phyloP scores from a whole-genome alignment of 1,140 invertebrate genomes.

The Streblospio benedicti region DNA sequence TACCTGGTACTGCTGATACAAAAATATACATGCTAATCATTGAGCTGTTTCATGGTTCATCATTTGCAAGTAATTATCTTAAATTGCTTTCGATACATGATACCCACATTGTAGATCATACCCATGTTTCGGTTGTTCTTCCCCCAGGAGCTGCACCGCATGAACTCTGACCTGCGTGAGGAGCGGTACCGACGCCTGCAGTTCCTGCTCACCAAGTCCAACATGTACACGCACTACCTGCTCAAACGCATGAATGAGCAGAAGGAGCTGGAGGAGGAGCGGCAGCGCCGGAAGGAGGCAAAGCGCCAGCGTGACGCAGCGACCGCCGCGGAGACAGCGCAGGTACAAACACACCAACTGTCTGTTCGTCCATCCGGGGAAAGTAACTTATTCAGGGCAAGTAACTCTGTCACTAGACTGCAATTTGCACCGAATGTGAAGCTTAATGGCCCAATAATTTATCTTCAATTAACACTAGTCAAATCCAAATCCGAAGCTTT shows the following conservation, averaged over 20 bases:
- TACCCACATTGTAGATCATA: too few species aligned
- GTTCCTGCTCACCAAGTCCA: slow-evolving; percentile 37
- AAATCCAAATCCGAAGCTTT: too few species aligned
- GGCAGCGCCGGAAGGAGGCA: neutral
- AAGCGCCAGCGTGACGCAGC: slow-evolving; percentile 17
- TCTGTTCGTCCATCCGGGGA: neutral
- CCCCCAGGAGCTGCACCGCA: slow-evolving; percentile 27
- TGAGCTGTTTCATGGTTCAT: too few species aligned
- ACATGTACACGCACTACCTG: slow-evolving; percentile 41
- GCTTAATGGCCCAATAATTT: neutral
- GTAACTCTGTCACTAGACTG: neutral
- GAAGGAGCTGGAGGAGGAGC: slow-evolving; percentile 25
- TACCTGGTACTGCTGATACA: too few species aligned
- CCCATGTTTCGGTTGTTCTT: too few species aligned
- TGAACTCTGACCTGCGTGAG: slow-evolving; percentile 29
- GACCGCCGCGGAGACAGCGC: slow-evolving; percentile 20
- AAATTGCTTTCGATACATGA: too few species aligned
- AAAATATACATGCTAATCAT: too few species aligned
- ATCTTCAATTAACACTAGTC: too few species aligned
- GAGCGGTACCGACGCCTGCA: slow-evolving; percentile 32
- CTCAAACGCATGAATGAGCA: slow-evolving; percentile 31
- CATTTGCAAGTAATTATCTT: too few species aligned
- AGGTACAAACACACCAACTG: too few species aligned
- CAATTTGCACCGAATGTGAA: neutral
- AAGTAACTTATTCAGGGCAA: neutral